These are phyloP conservation scores for Drosophila neocordata DNA, from an alignment of 1,140 invertebrate genomes.

Conservation along the genomic window DNA sequence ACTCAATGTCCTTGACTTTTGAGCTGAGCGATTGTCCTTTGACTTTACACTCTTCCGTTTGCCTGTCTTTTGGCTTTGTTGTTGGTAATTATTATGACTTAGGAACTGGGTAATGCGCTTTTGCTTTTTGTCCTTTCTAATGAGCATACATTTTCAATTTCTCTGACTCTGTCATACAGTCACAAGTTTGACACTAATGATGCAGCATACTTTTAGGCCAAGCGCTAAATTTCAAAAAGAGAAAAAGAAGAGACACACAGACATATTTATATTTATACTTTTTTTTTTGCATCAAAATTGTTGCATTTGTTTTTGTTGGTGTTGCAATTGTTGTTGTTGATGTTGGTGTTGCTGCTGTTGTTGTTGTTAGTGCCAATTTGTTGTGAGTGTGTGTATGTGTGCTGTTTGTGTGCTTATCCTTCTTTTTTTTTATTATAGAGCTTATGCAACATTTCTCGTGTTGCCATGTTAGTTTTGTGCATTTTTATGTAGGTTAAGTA, in stretches of 20 bases:
- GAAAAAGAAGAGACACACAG: constrained; percentile 38
- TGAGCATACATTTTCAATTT: constrained; percentile 66
- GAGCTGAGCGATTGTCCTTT: constrained; percentile 26
- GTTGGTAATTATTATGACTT: constrained; percentile 58
- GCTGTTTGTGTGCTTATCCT: constrained; percentile 9
- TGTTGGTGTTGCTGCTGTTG: constrained; percentile 26
- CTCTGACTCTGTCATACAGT: constrained; percentile 18
- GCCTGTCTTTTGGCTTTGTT: constrained; percentile 23
- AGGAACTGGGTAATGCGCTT: constrained; percentile 77
- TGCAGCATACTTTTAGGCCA: constrained; percentile 74
- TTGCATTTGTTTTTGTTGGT: constrained; percentile 15
- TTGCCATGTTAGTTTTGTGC: constrained; percentile 23
- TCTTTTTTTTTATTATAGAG: constrained; percentile 48
- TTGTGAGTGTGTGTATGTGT: constrained; percentile 20
- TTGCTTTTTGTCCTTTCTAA: constrained; percentile 58
- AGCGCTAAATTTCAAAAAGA: constrained; percentile 61
- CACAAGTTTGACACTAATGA: constrained; percentile 69
- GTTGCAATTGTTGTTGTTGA: constrained; percentile 6
- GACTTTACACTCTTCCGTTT: constrained; percentile 29
- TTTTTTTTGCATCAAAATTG: constrained; percentile 9
- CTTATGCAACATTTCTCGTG: constrained; percentile 16
- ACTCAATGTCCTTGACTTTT: constrained; percentile 64
- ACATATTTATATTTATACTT: constrained; percentile 57
- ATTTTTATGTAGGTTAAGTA: constrained; percentile 69
- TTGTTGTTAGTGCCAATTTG: constrained; percentile 60